Evolutionary conservation across 2,113 vertebrate species (phyloP).

Genomic region (Montifringilla adamsi): DNA sequence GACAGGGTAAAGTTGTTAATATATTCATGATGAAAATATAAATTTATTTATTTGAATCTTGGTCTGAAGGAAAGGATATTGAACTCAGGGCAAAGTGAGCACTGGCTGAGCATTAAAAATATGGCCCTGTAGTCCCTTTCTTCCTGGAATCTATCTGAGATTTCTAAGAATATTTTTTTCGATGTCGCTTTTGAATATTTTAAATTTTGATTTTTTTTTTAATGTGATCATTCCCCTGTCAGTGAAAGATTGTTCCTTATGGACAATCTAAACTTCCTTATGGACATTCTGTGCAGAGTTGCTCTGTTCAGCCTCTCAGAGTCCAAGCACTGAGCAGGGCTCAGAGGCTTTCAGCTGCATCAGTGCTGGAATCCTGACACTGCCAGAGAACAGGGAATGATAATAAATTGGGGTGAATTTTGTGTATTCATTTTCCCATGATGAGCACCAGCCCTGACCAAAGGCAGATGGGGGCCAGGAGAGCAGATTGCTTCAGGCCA

Average conservation of each 20-base stretch:
- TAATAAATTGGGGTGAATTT: neutral
- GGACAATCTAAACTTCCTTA: neutral
- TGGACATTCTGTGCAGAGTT: neutral
- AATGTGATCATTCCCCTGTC: neutral
- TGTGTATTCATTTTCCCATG: neutral
- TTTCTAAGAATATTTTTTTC: neutral
- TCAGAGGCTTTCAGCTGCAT: neutral
- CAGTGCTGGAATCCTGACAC: neutral
- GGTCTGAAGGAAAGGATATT: neutral
- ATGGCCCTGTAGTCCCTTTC: neutral
- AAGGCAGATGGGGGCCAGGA: neutral
- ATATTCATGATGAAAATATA: neutral
- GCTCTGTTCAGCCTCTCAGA: neutral
- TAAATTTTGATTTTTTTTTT: neutral
- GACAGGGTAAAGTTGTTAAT: neutral
- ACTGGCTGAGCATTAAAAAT: neutral
- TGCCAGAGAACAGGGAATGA: neutral
- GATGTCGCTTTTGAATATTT: neutral
- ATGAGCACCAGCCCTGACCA: neutral
- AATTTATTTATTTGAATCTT: neutral
- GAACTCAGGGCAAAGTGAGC: neutral
- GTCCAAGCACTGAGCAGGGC: neutral
- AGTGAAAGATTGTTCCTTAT: neutral
- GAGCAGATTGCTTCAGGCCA: neutral
- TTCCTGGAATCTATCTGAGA: neutral